Evolutionary conservation across 1,140 invertebrate species (phyloP), one percentile per base, ranked within the genome.

Genomic region (Leucophenga varia): DNA sequence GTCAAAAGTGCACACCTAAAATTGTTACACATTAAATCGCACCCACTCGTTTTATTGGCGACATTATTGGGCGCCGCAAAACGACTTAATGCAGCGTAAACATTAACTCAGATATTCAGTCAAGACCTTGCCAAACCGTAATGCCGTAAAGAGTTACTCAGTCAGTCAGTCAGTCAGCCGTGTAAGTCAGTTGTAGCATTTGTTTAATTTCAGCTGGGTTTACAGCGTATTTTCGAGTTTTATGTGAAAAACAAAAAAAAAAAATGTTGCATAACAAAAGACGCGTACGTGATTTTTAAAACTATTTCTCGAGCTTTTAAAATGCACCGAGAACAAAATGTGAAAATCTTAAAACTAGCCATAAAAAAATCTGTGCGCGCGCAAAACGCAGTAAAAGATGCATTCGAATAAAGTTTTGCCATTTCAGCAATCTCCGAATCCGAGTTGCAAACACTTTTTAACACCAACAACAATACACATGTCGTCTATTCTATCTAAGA

Each of bases 241-340:
- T n/a, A n/a, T n/a, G 22, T 10, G 10, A 10, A 5, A 25, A 6
- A 25, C 8, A 22, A 43, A 65, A n/a, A n/a, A n/a, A n/a, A n/a
- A n/a, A 52, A 67, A 53, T 67, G 59, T 67, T 67, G 63, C 63
- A 67, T 67, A 67, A 63, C 67, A 67, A 67, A 25, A 6, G 22
- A 63, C 56, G 56, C 6, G 59, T 67, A 67, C 63, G 63, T 67
- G 63, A n/a, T n/a, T n/a, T n/a, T n/a, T n/a, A n/a, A n/a, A n/a
- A n/a, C n/a, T n/a, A n/a, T n/a, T n/a, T n/a, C n/a, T n/a, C n/a
- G n/a, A n/a, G n/a, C n/a, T n/a, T n/a, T n/a, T n/a, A n/a, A n/a
- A n/a, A n/a, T n/a, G 35, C 18, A 54, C n/a, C 52, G 22, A 25
- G 22, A 5, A 6, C 5, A 25, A 10, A 5, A 10, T 16, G 13